phyloP scores from a whole-genome alignment of 64 coral and sea anemone species.

The Porites australiensis region DNA sequence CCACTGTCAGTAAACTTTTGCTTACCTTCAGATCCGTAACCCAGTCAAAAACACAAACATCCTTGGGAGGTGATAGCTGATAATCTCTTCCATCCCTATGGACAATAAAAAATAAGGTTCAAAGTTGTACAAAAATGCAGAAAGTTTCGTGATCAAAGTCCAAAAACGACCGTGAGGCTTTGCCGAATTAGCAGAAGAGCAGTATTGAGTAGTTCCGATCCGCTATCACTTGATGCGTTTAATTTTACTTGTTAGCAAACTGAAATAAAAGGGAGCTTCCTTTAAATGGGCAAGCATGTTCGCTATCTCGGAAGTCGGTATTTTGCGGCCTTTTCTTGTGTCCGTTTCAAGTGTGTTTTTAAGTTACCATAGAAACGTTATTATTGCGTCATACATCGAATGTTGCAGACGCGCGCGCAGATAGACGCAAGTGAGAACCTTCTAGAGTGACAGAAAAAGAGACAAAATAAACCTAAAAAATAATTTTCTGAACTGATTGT shows the following conservation, averaged over 20 bases:
- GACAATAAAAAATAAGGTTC: not conserved
- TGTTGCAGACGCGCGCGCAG: not conserved
- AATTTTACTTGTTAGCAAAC: not conserved
- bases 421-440: too few species aligned
- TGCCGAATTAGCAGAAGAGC: not conserved
- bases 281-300: too few species aligned
- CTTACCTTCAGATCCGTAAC: constrained; percentile 34
- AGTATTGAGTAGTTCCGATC: not conserved
- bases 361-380: constrained; percentile 18
- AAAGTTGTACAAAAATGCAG: not conserved
- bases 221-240: too few species aligned
- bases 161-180: not conserved
- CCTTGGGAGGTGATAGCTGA: constrained; percentile 44
- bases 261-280: not conserved
- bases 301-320: not conserved
- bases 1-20: too few species aligned
- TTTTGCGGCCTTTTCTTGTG: not conserved
- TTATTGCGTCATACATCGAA: constrained; percentile 6
- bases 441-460: too few species aligned
- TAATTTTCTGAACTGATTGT: too few species aligned
- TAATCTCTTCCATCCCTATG: constrained; percentile 61
- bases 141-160: not conserved
- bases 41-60: constrained; percentile 45
- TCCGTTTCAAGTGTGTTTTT: not conserved
- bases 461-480: too few species aligned